A percentile compares a stretch with the other conserved stretches of the same genome.
phyloP scores from a whole-genome alignment of 92 coral and sea anemone species.

The Virgularia gustaviana region DNA sequence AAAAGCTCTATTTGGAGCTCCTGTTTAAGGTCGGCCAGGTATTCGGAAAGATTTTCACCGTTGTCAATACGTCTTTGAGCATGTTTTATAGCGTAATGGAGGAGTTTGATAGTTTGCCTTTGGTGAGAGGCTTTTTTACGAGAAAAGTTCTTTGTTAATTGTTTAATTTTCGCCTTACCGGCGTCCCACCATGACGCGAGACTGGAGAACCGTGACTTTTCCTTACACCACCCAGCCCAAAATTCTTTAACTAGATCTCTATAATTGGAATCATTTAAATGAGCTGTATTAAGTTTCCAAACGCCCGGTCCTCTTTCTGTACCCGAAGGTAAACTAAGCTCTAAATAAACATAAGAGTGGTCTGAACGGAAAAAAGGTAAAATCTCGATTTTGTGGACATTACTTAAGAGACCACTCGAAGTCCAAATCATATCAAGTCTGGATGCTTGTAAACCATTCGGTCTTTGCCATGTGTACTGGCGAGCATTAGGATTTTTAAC shows the following conservation, averaged over 20 bases:
- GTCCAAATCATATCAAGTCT: conserved; percentile 49
- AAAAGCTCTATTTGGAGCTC: no score
- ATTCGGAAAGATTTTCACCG: no score
- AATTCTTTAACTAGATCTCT: neutral
- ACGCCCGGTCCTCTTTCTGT: conserved; percentile 22
- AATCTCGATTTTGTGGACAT: conserved; percentile 9
- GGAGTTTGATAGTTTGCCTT: no score
- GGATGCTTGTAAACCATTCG: conserved; percentile 40
- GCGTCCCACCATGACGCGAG: conserved; percentile 20
- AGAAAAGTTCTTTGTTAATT: no score
- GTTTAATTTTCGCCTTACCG: no score
- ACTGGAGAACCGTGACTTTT: neutral
- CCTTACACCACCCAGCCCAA: neutral
- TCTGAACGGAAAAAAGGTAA: conserved; percentile 47
- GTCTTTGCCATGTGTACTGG: conserved; percentile 20
- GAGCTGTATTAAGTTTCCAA: conserved; percentile 59
- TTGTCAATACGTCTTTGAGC: no score
- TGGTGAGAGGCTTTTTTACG: no score
- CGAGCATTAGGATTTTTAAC: neutral
- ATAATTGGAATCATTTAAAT: conserved; percentile 14
- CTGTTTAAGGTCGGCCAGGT: no score
- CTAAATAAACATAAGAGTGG: conserved; percentile 29
- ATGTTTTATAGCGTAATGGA: no score
- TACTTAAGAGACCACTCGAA: neutral
- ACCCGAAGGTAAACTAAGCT: conserved; percentile 1